Base-by-base conservation (phyloP, 1,140 invertebrate genomes). In the Calycopis cecrops region DNA sequence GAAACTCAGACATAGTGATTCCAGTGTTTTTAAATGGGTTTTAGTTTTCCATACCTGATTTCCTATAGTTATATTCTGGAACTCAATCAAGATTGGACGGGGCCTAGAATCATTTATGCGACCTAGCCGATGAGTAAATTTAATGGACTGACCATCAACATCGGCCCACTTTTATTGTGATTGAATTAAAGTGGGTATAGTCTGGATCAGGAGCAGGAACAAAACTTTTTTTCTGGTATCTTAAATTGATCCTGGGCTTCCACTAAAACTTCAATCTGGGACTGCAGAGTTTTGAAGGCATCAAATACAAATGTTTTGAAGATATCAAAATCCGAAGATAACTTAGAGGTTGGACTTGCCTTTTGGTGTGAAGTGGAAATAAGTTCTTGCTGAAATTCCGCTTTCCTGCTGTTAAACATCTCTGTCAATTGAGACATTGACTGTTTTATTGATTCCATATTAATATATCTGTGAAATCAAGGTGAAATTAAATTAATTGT, bases 1-100 rank as follows among this genome's bases (percentile, higher is more conserved):
- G 50, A 28, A 62, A 62, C 16, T 62, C 60, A 1, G 60, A 62
- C 1, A 52, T 0, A n/a, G n/a, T n/a, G n/a, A n/a, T n/a, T n/a
- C n/a, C n/a, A n/a, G n/a, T n/a, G n/a, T n/a, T n/a, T n/a, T n/a
- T n/a, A n/a, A n/a, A n/a, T n/a, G n/a, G n/a, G n/a, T n/a, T n/a
- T n/a, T n/a, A n/a, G n/a, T 6, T 49, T 58, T 10, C 55, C 55
- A 62, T 3, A 62, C 35, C 28, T 51, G 40, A 42, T 57, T 50
- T 1, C 48, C 11, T 10, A 42, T n/a, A 4, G 16, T 8, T n/a
- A 58, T 6, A 21, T 52, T 40, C 1, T 18, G n/a, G 9, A 52
- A 58, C 17, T 58, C 52, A 10, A 58, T 11, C 10, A 53, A 6
- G 0, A 58, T 16, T 3, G 56, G 49, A 18, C 56, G 38, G 4